Base-by-base conservation (phyloP, 2,113 vertebrate species). In the Lutjanus erythropterus region DNA sequence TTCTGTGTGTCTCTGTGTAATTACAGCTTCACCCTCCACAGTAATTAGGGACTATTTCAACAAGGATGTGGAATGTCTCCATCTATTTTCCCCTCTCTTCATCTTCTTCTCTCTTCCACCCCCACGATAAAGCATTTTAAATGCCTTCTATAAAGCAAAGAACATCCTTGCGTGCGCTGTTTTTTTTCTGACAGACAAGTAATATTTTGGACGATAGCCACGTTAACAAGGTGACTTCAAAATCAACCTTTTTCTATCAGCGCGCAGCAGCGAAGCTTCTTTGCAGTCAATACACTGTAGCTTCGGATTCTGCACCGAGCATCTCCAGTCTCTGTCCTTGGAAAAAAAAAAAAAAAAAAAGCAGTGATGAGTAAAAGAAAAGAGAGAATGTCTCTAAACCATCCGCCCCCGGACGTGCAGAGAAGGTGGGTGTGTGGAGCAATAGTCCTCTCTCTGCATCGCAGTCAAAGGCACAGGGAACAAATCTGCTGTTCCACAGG, bases 361-460 rank as follows among this genome's bases (percentile, higher is more conserved):
- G 84, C 85, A 66, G 89, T 68, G 84, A 85, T 84, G 89, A 91
- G 83, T 84, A 84, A 86, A 90, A 91, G 86, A 89, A 89, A 90
- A 89, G 83, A 84, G 83, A 83, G 86, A 90, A 86, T 64, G 83
- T 91, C 92, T 95, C 79, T 77, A 86, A 93, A 92, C 89, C 92
- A 89, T 92, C 94, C 94, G 70, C 94, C 94, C 91, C 88, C 94
- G 61, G 91, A 93, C 86, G 71, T 64, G 72, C 91, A 87, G 92
- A 93, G 94, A 85, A 94, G 90, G 94, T 95, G 94, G 94, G 94
- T 86, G 93, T 95, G 83, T 88, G 86, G 83, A 93, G 87, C 92
- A 87, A 73, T 90, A 91, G 91, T 90, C 86, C 83, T 88, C 86
- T 81, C 89, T 91, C 83, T 86, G 90, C 89, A 86, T 87, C 82